Base-by-base conservation (phyloP, 2,113 vertebrate species). In the Nibea coibor region DNA sequence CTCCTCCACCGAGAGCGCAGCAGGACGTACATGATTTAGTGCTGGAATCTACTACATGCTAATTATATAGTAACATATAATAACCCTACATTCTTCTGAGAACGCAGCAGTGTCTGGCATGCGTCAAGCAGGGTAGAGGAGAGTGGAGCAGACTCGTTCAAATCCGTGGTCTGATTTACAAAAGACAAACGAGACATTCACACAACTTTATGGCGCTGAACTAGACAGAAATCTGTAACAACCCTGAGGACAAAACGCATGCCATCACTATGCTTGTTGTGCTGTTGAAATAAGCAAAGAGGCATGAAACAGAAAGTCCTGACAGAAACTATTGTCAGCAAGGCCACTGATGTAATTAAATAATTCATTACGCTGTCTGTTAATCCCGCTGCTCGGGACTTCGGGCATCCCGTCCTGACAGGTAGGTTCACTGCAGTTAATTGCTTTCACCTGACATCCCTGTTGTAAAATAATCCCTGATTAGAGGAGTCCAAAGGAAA, bases 391-490 rank as follows among this genome's bases (percentile, higher is more conserved):
- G 59, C 61, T 75, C 58, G 35, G 77, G 64, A 66, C 10, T 68
- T 75, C 20, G 1, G 47, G 50, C 26, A 72, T 57, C 59, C 58
- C 65, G 9, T 70, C 22, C 39, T 72, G 89, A 81, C 88, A 88
- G 82, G 72, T 74, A 84, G 7, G 80, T 77, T 89, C 75, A 65
- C 42, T 56, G 72, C 51, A 71, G 78, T 71, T 87, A 90, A 91
- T 90, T 92, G 78, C 85, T 87, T 90, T 84, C 74, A 80, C 72
- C 81, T 71, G 72, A 86, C 63, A 63, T 87, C 65, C 39, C 61
- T 9, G 57, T 22, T 71, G 24, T 56, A 88, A 80, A 88, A 82
- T 85, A 85, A 88, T 84, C 80, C 63, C 42, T 20, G 66, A 86
- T 81, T 81, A 84, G 72, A 86, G 19, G 68, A 51, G 76, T 42